These are phyloP conservation scores for Microplitis deprimator DNA, from an alignment of 2,888 invertebrate species.

Conservation along the genomic window DNA sequence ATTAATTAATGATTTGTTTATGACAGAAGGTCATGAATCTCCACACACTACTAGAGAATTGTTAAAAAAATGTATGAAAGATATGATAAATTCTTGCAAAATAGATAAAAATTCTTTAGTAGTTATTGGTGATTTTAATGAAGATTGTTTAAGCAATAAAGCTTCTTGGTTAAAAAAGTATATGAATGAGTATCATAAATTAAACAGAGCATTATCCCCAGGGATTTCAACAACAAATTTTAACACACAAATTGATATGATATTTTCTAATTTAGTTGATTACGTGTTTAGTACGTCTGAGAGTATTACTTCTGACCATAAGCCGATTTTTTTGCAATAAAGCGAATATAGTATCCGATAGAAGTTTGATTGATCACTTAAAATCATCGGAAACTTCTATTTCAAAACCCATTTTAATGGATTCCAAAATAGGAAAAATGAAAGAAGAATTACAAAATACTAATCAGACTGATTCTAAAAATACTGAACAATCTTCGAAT, in stretches of 20 bases:
- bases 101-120: background rate
- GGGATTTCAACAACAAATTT: background rate
- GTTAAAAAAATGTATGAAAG: background rate
- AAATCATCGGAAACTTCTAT: no score
- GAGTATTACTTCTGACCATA: background rate
- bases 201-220: background rate
- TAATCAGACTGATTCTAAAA: no score
- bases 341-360: background rate
- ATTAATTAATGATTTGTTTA: background rate
- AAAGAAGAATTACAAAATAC: no score
- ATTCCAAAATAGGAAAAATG: no score
- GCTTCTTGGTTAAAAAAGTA: background rate
- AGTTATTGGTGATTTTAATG: background rate
- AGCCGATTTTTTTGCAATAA: no score
- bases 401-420: no score
- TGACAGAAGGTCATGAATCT: background rate
- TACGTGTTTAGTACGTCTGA: background rate
- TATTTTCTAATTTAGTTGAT: background rate
- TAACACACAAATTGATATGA: background rate
- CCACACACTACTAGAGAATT: background rate
- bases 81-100: background rate
- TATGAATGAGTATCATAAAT: background rate
- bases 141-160: background rate
- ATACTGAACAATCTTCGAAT: no score
- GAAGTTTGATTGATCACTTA: background rate